Evolutionary conservation across 2,888 invertebrate species (phyloP).

Genomic region (Neria commutata): DNA sequence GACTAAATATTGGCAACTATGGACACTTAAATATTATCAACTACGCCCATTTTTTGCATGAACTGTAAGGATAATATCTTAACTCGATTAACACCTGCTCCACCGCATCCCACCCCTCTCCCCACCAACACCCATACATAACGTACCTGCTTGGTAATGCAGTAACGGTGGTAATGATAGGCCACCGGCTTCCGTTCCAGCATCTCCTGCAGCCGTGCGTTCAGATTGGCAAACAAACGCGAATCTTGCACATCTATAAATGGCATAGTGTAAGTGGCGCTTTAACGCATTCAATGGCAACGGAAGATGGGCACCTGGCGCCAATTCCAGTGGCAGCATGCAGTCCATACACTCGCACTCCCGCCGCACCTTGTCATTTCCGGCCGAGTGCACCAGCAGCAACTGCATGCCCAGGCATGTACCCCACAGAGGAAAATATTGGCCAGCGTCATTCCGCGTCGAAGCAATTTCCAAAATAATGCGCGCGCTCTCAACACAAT

Average conservation of each 20-base stretch:
- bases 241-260: constrained; percentile 67
- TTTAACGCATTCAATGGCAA: neutral
- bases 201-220: constrained; percentile 66
- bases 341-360: constrained; percentile 67
- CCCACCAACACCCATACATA: neutral
- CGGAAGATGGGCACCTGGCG: constrained; percentile 63
- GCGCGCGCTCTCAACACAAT: constrained; percentile 70
- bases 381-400: constrained; percentile 68
- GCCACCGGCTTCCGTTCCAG: constrained; percentile 70
- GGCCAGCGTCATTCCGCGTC: constrained; percentile 69
- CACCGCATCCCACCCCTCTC: constrained; percentile 16
- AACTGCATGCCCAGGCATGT: constrained; percentile 89
- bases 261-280: neutral
- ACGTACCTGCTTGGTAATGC: constrained; percentile 69
- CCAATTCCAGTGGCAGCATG: constrained; percentile 71
- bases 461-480: constrained; percentile 72
- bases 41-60: too few species aligned
- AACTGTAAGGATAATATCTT: too few species aligned
- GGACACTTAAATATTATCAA: too few species aligned
- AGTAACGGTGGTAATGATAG: constrained; percentile 75
- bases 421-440: constrained; percentile 84
- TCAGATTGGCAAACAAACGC: constrained; percentile 68
- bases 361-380: constrained; percentile 64
- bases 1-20: too few species aligned
- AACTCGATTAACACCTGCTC: too few species aligned